Percentiles rank a stretch among this genome's conserved stretches.
Conservation (phyloP, 2,797 vertebrate genomes). For the Arctocebus calabarensis region DNA sequence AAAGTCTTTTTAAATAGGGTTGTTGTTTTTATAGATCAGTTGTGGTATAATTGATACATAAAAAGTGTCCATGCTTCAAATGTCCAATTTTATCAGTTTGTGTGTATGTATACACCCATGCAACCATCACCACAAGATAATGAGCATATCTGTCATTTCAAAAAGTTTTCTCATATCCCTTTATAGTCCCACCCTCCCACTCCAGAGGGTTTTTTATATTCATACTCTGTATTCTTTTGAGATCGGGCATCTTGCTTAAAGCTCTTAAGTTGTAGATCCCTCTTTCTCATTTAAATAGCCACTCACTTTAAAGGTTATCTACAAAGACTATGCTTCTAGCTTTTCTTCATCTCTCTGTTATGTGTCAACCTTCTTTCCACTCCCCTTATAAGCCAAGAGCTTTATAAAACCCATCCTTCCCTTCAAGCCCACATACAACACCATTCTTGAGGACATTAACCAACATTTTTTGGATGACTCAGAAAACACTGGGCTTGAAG, state of each 20-base stretch:
- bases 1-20: not conserved
- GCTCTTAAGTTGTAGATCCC: not conserved
- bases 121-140: not conserved
- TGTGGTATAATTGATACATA: not conserved
- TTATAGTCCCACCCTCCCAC: not conserved
- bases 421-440: not conserved
- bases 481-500: not conserved
- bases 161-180: not conserved
- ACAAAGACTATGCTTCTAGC: not conserved
- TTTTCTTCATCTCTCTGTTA: not conserved
- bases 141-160: not conserved
- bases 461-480: not conserved
- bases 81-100: not conserved
- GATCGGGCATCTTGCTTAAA: not conserved
- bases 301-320: not conserved
- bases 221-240: not conserved
- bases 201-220: not conserved
- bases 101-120: not conserved
- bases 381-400: not conserved
- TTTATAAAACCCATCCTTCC: not conserved
- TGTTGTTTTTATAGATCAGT: not conserved
- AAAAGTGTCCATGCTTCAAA: not conserved
- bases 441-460: not conserved
- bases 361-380: not conserved
- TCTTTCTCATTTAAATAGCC: not conserved